These are phyloP conservation scores for Merops nubicus DNA, from an alignment of 2,113 vertebrate species.

Conservation along the genomic window DNA sequence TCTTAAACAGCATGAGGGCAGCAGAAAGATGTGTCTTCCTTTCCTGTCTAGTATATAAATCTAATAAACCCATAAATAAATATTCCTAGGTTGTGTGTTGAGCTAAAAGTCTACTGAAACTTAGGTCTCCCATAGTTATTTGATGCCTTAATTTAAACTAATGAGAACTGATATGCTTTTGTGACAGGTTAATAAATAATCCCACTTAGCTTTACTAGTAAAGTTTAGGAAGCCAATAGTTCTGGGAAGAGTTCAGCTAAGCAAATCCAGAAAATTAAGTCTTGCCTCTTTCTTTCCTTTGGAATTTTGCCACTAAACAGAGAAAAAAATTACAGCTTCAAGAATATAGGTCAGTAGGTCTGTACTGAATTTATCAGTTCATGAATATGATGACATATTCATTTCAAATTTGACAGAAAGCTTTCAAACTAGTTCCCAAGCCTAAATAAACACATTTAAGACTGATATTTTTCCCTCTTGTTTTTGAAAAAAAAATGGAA, in stretches of 20 bases:
- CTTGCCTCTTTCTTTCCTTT: neutral
- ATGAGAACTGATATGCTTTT: neutral
- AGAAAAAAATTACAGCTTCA: neutral
- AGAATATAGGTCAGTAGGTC: neutral
- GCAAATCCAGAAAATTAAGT: neutral
- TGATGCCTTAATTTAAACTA: neutral
- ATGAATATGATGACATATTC: neutral
- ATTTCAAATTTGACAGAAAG: neutral
- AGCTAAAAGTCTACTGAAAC: neutral
- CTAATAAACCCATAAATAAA: neutral
- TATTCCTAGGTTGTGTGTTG: neutral
- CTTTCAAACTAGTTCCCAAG: neutral
- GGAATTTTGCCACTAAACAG: neutral
- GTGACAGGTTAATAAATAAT: neutral
- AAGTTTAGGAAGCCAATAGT: neutral
- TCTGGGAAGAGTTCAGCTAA: neutral
- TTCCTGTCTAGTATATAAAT: neutral
- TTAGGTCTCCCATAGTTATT: neutral
- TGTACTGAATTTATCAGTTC: neutral
- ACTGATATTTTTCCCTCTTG: neutral
- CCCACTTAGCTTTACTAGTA: neutral
- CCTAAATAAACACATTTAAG: neutral
- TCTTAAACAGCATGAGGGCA: neutral
- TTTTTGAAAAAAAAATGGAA: neutral
- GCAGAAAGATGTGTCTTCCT: neutral